phyloP scores from a whole-genome alignment of 2,113 vertebrate genomes.

The Serilophus lunatus region DNA sequence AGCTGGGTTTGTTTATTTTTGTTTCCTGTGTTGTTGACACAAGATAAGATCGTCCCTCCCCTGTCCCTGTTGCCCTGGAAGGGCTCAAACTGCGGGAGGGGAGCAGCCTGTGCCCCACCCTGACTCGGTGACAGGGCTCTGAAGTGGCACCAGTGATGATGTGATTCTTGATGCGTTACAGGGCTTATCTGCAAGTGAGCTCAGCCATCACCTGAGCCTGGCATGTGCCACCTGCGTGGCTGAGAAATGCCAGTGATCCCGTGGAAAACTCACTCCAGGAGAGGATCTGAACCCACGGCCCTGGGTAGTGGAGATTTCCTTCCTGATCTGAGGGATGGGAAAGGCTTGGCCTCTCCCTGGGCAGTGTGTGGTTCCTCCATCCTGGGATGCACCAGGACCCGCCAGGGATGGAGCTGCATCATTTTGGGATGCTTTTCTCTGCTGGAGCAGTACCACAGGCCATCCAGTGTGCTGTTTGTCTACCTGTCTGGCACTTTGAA shows the following conservation, averaged over 20 bases:
- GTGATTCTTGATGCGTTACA: accelerated
- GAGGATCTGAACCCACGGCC: background rate
- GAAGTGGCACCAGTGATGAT: background rate
- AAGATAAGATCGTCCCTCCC: background rate
- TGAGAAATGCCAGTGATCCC: background rate
- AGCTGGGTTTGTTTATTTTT: background rate
- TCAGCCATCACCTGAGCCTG: accelerated
- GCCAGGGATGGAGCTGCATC: background rate
- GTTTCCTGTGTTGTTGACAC: background rate
- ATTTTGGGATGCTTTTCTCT: background rate
- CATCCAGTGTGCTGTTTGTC: accelerated
- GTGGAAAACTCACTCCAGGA: accelerated
- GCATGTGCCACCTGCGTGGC: accelerated
- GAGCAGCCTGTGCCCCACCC: background rate
- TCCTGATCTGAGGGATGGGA: background rate
- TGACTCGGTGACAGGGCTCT: background rate
- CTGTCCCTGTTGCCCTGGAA: background rate
- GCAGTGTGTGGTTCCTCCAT: background rate
- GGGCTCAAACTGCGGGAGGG: accelerated
- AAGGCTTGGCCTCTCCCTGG: background rate
- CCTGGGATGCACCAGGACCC: accelerated
- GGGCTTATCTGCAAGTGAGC: background rate
- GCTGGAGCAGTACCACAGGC: accelerated
- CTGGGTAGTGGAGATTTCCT: background rate
- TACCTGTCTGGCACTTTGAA: background rate